These are phyloP conservation scores for Artibeus jamaicensis DNA, from an alignment of 2,797 vertebrate genomes.

Conservation along the genomic window DNA sequence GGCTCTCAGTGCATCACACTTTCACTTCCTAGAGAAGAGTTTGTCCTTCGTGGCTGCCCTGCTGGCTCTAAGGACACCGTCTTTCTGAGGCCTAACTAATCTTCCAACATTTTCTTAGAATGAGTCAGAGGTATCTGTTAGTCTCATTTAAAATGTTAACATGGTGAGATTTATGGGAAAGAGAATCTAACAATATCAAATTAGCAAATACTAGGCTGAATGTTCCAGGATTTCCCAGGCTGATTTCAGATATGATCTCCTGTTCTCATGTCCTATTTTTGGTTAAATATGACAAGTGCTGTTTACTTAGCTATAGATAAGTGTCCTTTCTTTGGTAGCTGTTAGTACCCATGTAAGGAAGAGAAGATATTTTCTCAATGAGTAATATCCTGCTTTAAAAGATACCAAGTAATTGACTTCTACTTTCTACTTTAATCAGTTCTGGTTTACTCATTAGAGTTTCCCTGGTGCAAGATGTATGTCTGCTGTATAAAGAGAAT, in stretches of 20 bases:
- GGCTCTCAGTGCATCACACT: no score
- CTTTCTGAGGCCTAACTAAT: constrained; percentile 83
- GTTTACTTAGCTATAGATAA: not conserved
- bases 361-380: not conserved
- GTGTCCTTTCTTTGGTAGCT: not conserved
- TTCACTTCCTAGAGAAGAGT: no score
- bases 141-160: not conserved
- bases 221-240: not conserved
- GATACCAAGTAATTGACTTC: not conserved
- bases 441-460: not conserved
- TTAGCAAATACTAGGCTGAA: not conserved
- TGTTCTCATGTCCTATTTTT: not conserved
- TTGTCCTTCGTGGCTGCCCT: constrained; percentile 87
- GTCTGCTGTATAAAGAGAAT: not conserved
- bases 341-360: not conserved
- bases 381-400: constrained; percentile 20
- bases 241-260: not conserved
- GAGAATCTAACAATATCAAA: constrained; percentile 15
- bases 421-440: not conserved
- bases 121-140: constrained; percentile 27
- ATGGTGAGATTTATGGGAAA: not conserved
- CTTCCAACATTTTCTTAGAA: constrained; percentile 11
- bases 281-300: not conserved
- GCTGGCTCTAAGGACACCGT: constrained; percentile 93
- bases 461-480: not conserved